Evolutionary conservation across 2,113 vertebrate genomes (phyloP), one percentile per base, ranked within the genome.

Genomic region (Arenaria interpres): DNA sequence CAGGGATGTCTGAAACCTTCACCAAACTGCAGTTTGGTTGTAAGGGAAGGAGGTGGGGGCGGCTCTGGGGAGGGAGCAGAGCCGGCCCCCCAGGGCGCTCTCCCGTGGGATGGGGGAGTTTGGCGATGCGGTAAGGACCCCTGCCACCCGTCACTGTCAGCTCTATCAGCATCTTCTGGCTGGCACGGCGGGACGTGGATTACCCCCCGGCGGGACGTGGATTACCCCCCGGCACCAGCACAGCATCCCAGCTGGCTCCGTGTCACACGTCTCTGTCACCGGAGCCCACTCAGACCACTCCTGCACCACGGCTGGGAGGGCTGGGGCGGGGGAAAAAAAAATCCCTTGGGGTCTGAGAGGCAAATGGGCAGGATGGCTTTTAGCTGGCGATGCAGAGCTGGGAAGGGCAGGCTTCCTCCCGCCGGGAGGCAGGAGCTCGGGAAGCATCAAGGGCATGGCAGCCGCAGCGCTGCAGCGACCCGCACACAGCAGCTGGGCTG

Each of bases 121-220:
- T 0, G 0, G n/a, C 19, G 18, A 22, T 67, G 64, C 4, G 6
- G 18, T 78, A 71, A 12, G 21, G 50, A 48, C 24, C 9, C 14
- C 0, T 6, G 14, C 30, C 37, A 62, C 73, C 56, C 77, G 7
- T 62, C 3, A 0, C 50, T 48, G 41, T 19, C 8, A 6, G 39
- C 63, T 86, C 50, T n/a, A 9, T 32, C 59, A 54, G 59, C 33
- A 9, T 60, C 67, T 66, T 12, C 43, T n/a, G 64, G 43, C 75
- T 78, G 71, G 39, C 8, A 2, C 39, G 9, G 46, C 8, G 7
- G 59, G 50, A 35, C 0, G 0, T 0, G 1, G 50, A 23, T 78
- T 63, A 45, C 33, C 56, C 56, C 0, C n/a, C 45, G 9, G 51
- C 8, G 7, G 59, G 50, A 35, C 0, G 0, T 0, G 1, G 50